Percentiles rank a stretch among this genome's conserved stretches.
phyloP scores from a whole-genome alignment of 2,113 vertebrate genomes.

The Vidua macroura region DNA sequence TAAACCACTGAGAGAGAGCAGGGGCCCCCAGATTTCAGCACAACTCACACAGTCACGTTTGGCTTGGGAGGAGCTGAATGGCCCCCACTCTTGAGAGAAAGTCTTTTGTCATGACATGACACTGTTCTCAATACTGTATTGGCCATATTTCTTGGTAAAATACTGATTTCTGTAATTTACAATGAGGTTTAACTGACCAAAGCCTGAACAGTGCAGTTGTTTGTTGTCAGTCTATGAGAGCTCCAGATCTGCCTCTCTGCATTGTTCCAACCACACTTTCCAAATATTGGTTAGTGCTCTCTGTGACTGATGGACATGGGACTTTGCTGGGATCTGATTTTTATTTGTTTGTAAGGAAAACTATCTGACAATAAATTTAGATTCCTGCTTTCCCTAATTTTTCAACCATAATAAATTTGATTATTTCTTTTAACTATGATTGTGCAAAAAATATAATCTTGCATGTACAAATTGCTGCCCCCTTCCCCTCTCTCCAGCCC shows the following conservation, averaged over 20 bases:
- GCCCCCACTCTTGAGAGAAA: neutral
- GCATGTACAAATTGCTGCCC: neutral
- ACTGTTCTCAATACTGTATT: neutral
- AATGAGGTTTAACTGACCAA: neutral
- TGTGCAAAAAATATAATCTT: neutral
- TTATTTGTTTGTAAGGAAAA: neutral
- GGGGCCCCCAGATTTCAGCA: neutral
- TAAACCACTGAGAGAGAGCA: neutral
- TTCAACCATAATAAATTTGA: neutral
- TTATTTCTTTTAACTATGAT: neutral
- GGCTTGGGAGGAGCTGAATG: neutral
- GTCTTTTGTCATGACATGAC: neutral
- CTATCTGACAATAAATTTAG: neutral
- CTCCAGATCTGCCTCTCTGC: neutral
- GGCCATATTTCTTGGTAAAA: neutral
- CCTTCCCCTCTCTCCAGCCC: neutral
- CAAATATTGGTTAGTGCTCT: neutral
- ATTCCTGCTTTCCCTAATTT: neutral
- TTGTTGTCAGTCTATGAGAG: neutral
- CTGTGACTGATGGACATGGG: no score
- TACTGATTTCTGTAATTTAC: neutral
- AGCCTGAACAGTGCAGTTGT: neutral
- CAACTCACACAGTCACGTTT: rapidly evolving
- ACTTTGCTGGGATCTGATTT: neutral
- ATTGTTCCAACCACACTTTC: neutral